Evolutionary conservation across 2,113 vertebrate genomes (phyloP).

Genomic region (Hippocampus barbouri): DNA sequence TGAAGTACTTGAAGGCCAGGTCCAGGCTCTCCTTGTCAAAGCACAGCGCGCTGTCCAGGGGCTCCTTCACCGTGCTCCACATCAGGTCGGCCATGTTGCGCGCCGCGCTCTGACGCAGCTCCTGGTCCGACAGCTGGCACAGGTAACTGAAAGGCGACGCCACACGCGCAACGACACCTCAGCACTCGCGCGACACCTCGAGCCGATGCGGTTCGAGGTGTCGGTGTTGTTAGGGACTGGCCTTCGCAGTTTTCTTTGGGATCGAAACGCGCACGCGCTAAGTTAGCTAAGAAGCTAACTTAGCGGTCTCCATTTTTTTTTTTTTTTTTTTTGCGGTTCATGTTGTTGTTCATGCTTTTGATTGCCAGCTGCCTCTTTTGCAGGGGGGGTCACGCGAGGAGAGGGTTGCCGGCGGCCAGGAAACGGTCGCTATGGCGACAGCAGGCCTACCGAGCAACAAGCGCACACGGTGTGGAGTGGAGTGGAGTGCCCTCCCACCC

Average conservation of each 20-base stretch:
- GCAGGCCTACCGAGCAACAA: constrained; percentile 72
- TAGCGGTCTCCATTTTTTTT: too few relatives aligned
- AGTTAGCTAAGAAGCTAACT: too few relatives aligned
- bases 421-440: constrained; percentile 66
- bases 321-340: too few relatives aligned
- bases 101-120: constrained; percentile 94
- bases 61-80: constrained; percentile 99
- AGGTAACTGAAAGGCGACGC: constrained; percentile 78
- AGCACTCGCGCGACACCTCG: background rate
- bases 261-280: too few relatives aligned
- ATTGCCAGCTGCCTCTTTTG: constrained; percentile 11
- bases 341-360: too few relatives aligned
- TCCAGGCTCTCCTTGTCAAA: constrained; percentile 99
- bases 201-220: too few relatives aligned
- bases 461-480: constrained; percentile 2
- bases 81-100: constrained; percentile 99
- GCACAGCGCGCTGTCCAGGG: constrained; percentile 93
- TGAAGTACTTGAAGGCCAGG: constrained; percentile 99
- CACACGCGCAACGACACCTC: too few relatives aligned
- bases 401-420: constrained; percentile 42
- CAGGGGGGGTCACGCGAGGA: constrained; percentile 63
- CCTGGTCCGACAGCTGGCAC: constrained; percentile 97
- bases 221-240: too few relatives aligned
- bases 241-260: too few relatives aligned
- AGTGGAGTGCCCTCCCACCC: background rate